Percentiles rank a stretch among this genome's conserved stretches.
These are phyloP conservation scores for Hirundichthys speculiger DNA, from an alignment of 2,113 vertebrate species.

Conservation along the genomic window DNA sequence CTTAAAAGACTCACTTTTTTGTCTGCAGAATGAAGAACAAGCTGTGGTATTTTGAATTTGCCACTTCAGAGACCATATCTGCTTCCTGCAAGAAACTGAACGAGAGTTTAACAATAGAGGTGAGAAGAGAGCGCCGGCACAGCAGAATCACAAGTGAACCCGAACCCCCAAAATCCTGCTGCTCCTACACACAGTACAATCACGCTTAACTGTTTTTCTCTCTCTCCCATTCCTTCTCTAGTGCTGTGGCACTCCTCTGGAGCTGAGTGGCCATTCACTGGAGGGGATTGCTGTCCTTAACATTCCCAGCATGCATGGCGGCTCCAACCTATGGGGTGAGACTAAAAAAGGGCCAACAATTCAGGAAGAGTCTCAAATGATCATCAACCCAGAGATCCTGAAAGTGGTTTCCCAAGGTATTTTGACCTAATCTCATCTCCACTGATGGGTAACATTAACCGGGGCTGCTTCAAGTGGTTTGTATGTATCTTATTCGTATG, in stretches of 20 bases:
- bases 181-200: background rate
- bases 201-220: background rate
- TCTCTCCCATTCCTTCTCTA: conserved; percentile 44
- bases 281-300: conserved; percentile 90
- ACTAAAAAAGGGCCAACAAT: conserved; percentile 77
- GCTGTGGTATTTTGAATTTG: conserved; percentile 96
- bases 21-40: conserved; percentile 93
- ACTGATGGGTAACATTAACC: background rate
- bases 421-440: conserved; percentile 3
- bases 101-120: conserved; percentile 88
- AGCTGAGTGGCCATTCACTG: conserved; percentile 84
- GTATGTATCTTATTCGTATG: background rate
- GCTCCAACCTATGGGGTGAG: conserved; percentile 94
- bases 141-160: background rate
- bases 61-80: conserved; percentile 93
- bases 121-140: conserved; percentile 48
- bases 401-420: conserved; percentile 90
- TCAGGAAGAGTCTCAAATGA: conserved; percentile 81
- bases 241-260: conserved; percentile 87
- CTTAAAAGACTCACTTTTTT: conserved; percentile 11
- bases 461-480: background rate
- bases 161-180: background rate
- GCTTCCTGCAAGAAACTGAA: conserved; percentile 93
- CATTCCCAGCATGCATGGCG: conserved; percentile 94
- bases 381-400: conserved; percentile 86